Evolutionary conservation across 1,140 invertebrate genomes (phyloP), one percentile per base, ranked within the genome.

Genomic region (Bombus fervidus): DNA sequence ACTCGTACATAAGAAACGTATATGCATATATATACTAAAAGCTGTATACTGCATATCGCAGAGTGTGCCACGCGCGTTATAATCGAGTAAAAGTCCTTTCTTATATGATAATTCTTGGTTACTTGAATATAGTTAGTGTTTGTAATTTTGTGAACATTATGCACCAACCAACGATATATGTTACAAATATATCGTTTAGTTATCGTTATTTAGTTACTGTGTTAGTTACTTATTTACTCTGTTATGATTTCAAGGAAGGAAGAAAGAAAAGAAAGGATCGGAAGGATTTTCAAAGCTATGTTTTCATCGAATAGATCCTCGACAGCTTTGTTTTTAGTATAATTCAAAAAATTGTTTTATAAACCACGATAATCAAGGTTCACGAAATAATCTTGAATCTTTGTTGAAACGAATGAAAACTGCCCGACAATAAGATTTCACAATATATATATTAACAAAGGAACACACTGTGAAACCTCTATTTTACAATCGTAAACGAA

Each of bases 61-160:
- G 15, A 18, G 41, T 88, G 93, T 86, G 91, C 89, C 86, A 80
- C 66, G 81, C 88, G 86, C 89, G 87, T 88, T 66, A 66, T 34
- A 66, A 31, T 6, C 22, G 15, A 6, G 15, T 18, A 66, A 62
- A 62, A 62, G 22, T 62, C 12, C 9, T 62, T 62, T 62, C 10
- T 59, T 62, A 28, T 62, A 62, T n/a, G 10, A 62, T n/a, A 62
- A n/a, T 62, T 13, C 28, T 62, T n/a, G 3, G 28, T 59, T 59
- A 59, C 28, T 59, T 28, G 47, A 22, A 53, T 53, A 13, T 13
- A 5, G 12, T n/a, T 62, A 12, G 59, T n/a, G 3, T 43, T 31
- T 18, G 18, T 47, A 47, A 43, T 31, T 73, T 31, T 31, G 1
- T 31, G 22, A 43, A 41, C 28, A 12, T 39, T 39, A 13, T 18